phyloP scores from a whole-genome alignment of 2,888 invertebrate species.

The Andrena flavipes region DNA sequence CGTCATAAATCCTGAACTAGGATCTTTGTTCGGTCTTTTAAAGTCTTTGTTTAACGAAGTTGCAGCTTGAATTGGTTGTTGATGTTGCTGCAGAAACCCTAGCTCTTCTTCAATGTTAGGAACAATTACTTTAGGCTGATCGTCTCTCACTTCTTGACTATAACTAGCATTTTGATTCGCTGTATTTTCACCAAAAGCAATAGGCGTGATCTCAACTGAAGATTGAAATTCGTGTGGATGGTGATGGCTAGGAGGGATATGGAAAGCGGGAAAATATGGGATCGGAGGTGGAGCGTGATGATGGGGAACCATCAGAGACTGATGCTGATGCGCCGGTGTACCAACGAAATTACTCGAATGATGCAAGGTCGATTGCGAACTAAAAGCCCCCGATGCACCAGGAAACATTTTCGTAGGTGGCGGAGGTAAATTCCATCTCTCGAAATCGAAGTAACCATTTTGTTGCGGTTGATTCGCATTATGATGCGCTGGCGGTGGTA shows the following conservation, averaged over 20 bases:
- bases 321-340: conserved; percentile 87
- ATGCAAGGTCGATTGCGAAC: conserved; percentile 86
- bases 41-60: conserved; percentile 88
- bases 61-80: conserved; percentile 76
- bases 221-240: conserved; percentile 89
- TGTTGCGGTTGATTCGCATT: conserved; percentile 88
- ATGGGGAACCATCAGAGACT: conserved; percentile 89
- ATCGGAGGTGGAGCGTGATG: conserved; percentile 88
- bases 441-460: conserved; percentile 92
- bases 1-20: conserved; percentile 93
- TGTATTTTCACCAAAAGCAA: conserved; percentile 76
- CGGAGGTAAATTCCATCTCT: conserved; percentile 91
- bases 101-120: conserved; percentile 96
- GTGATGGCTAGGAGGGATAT: conserved; percentile 86
- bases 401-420: conserved; percentile 90
- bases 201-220: conserved; percentile 88
- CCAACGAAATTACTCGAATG: conserved; percentile 85
- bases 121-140: conserved; percentile 93
- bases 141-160: conserved; percentile 85
- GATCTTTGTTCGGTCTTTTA: conserved; percentile 86
- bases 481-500: conserved; percentile 91
- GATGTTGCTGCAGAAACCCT: conserved; percentile 88
- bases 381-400: conserved; percentile 86
- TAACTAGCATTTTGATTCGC: conserved; percentile 69
- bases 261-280: conserved; percentile 92